Percentiles rank a stretch among this genome's conserved stretches.
Conservation (phyloP, 2,888 invertebrate species). For the Exocentrus adspersus region DNA sequence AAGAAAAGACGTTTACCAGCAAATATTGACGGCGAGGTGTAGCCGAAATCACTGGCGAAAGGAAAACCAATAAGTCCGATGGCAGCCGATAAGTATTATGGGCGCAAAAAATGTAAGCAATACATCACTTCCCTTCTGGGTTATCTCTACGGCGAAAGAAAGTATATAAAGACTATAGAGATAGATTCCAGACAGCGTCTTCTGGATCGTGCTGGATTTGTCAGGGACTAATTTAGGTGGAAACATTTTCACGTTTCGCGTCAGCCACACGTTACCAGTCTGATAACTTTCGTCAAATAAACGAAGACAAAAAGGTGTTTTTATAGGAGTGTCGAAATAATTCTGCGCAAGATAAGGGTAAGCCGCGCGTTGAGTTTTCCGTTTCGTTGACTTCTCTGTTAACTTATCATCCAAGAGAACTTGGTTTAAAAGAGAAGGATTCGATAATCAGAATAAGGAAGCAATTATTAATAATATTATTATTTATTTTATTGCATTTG, state of each 20-base stretch:
- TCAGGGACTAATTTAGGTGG: conserved; percentile 15
- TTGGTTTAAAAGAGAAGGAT: too few species aligned
- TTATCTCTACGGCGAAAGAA: conserved; percentile 11
- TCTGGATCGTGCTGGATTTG: conserved; percentile 13
- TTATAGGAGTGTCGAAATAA: too few species aligned
- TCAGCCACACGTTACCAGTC: background rate
- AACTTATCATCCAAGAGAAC: too few species aligned
- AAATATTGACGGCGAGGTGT: conserved; percentile 8
- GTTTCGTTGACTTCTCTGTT: too few species aligned
- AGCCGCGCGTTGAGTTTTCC: too few species aligned
- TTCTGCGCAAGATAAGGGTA: too few species aligned
- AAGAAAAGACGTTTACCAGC: background rate
- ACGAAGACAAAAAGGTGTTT: background rate
- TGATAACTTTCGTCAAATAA: background rate
- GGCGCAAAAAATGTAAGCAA: conserved; percentile 21
- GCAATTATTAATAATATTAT: too few species aligned
- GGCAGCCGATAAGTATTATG: conserved; percentile 12
- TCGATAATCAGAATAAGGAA: too few species aligned
- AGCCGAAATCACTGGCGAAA: conserved; percentile 7
- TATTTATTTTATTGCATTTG: too few species aligned
- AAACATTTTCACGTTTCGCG: conserved; percentile 6
- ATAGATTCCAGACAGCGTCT: conserved; percentile 4
- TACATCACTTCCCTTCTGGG: conserved; percentile 13
- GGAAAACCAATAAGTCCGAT: conserved; percentile 20
- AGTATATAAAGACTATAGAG: conserved; percentile 19